Percentiles rank a stretch among this genome's conserved stretches.
Conservation (phyloP, 2,113 vertebrate species). For the Bos javanicus region DNA sequence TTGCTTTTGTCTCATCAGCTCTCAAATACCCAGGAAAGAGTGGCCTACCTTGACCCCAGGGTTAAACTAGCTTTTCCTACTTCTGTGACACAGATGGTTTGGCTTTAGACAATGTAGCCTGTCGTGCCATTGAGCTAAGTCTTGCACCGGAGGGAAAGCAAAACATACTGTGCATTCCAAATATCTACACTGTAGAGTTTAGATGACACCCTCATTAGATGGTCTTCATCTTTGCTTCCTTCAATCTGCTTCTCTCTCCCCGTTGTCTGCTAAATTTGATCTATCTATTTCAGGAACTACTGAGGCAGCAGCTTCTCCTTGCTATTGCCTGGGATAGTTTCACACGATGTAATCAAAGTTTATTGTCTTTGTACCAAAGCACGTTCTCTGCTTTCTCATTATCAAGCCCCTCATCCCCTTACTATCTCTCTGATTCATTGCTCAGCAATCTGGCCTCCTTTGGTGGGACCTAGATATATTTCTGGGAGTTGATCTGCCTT, state of each 20-base stretch:
- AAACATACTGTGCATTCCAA: neutral
- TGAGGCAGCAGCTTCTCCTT: neutral
- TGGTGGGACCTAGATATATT: neutral
- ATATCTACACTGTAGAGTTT: neutral
- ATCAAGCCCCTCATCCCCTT: neutral
- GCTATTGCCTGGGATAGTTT: neutral
- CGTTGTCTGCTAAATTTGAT: neutral
- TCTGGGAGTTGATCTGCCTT: neutral
- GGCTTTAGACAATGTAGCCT: neutral
- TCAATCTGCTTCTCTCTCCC: neutral
- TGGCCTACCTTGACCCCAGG: neutral
- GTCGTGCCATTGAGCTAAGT: neutral
- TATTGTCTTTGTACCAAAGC: neutral
- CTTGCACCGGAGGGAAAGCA: neutral
- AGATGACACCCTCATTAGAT: neutral
- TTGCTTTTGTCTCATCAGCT: neutral
- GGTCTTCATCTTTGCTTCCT: neutral
- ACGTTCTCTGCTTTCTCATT: neutral
- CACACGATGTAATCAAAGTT: neutral
- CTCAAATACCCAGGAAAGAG: neutral
- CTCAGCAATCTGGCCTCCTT: neutral
- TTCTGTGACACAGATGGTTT: neutral
- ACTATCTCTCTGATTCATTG: neutral
- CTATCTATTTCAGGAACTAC: slow-evolving; percentile 8
- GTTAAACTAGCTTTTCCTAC: neutral